Evolutionary conservation across 2,113 vertebrate genomes (phyloP).

Genomic region (Aviceda subcristata): DNA sequence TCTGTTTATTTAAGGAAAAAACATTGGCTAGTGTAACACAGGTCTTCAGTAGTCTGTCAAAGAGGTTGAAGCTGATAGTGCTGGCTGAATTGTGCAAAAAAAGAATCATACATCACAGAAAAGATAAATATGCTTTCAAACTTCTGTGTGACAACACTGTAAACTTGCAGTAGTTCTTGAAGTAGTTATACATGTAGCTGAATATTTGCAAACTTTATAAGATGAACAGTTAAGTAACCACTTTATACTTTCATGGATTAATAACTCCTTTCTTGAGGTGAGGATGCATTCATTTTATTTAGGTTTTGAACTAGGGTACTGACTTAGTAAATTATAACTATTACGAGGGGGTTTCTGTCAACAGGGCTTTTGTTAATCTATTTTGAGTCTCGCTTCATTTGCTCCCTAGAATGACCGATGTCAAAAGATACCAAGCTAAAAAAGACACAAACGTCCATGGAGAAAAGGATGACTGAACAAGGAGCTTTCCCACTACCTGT

Average conservation of each 20-base stretch:
- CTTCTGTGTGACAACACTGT: not conserved
- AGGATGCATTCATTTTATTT: not conserved
- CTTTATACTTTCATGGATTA: not conserved
- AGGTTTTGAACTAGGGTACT: not conserved
- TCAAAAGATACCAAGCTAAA: not conserved
- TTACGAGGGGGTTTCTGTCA: not conserved
- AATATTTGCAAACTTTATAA: not conserved
- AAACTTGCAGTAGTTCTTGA: not conserved
- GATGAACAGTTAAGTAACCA: not conserved
- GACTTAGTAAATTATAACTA: not conserved
- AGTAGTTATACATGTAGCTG: not conserved
- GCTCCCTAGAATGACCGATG: rapidly evolving
- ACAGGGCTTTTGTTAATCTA: not conserved
- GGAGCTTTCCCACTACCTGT: not conserved
- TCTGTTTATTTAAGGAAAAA: not conserved
- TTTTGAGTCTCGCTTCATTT: not conserved
- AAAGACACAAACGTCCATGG: not conserved
- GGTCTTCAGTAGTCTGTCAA: not conserved
- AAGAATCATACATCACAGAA: rapidly evolving
- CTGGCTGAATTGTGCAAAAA: not conserved
- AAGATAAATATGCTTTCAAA: not conserved
- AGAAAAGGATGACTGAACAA: not conserved
- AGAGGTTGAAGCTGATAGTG: not conserved
- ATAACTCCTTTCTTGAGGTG: not conserved
- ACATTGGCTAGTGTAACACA: not conserved